These are phyloP conservation scores for Leucozona laternaria DNA, from an alignment of 2,888 invertebrate species.

Conservation along the genomic window DNA sequence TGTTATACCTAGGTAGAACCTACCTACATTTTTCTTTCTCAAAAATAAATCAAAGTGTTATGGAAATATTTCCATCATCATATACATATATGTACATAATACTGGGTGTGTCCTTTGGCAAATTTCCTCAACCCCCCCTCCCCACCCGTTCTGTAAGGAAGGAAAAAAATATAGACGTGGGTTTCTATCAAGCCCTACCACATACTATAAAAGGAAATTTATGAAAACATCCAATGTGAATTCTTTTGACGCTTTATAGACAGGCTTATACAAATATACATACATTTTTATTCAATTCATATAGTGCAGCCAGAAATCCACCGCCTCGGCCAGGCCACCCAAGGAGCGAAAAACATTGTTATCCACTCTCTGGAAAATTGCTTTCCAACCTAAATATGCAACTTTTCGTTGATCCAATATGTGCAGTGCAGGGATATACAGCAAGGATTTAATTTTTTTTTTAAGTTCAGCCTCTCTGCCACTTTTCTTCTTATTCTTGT, in stretches of 20 bases:
- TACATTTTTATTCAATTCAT: conserved; percentile 54
- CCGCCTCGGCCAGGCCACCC: not conserved
- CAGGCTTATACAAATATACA: conserved; percentile 20
- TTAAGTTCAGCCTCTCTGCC: conserved; percentile 6
- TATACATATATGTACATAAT: too few species aligned
- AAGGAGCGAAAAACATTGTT: conserved; percentile 64
- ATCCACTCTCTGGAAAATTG: conserved; percentile 64
- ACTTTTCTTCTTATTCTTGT: conserved; percentile 27
- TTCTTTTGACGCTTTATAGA: conserved; percentile 53
- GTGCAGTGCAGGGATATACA: conserved; percentile 31
- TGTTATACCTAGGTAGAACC: too few species aligned
- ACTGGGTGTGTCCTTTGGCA: conserved; percentile 48
- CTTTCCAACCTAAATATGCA: conserved; percentile 70
- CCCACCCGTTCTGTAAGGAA: too few species aligned
- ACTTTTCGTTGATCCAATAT: conserved; percentile 58
- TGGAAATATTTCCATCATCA: conserved; percentile 27
- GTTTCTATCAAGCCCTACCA: not conserved
- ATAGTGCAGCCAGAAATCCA: conserved; percentile 32
- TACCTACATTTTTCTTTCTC: not conserved
- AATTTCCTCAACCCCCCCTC: conserved; percentile 1
- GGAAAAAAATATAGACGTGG: not conserved
- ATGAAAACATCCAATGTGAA: conserved; percentile 39
- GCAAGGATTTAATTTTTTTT: conserved; percentile 17
- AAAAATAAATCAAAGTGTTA: conserved; percentile 22
- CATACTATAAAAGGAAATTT: conserved; percentile 17